Conservation (phyloP, 1,140 invertebrate genomes). For the Drosophila gunungcola region DNA sequence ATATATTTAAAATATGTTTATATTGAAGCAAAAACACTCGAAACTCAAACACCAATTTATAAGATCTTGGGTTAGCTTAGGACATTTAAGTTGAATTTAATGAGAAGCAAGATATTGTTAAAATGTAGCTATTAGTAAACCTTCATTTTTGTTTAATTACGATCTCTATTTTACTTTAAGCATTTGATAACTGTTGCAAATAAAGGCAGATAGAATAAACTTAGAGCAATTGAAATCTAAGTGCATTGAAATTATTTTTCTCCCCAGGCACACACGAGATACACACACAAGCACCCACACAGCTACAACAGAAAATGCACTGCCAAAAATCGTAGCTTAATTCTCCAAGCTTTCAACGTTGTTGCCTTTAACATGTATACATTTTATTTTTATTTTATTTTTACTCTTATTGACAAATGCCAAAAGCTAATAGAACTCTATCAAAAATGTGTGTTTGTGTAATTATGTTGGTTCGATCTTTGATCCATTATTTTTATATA, state of each 20-base stretch:
- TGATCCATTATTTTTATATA: conserved; percentile 4
- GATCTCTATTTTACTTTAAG: background rate
- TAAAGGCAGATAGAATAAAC: background rate
- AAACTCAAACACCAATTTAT: too few relatives aligned
- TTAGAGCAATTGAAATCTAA: background rate
- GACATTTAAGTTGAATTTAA: too few relatives aligned
- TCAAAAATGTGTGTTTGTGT: conserved; percentile 11
- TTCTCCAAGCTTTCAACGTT: conserved; percentile 32
- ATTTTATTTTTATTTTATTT: conserved; percentile 2
- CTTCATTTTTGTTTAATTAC: too few relatives aligned
- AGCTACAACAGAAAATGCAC: conserved; percentile 31
- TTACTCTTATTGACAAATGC: background rate
- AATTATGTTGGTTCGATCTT: conserved; percentile 20
- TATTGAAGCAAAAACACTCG: too few relatives aligned
- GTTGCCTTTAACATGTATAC: background rate
- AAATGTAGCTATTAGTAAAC: too few relatives aligned
- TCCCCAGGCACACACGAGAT: conserved; percentile 16
- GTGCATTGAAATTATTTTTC: background rate
- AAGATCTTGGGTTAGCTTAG: too few relatives aligned
- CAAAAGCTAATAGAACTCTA: background rate
- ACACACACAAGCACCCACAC: conserved; percentile 20
- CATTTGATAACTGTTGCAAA: background rate
- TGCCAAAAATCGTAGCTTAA: conserved; percentile 9
- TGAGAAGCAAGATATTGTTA: too few relatives aligned
- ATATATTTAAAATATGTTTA: too few relatives aligned